Conservation (phyloP, 2,888 invertebrate genomes). For the Tiliacea aurago region DNA sequence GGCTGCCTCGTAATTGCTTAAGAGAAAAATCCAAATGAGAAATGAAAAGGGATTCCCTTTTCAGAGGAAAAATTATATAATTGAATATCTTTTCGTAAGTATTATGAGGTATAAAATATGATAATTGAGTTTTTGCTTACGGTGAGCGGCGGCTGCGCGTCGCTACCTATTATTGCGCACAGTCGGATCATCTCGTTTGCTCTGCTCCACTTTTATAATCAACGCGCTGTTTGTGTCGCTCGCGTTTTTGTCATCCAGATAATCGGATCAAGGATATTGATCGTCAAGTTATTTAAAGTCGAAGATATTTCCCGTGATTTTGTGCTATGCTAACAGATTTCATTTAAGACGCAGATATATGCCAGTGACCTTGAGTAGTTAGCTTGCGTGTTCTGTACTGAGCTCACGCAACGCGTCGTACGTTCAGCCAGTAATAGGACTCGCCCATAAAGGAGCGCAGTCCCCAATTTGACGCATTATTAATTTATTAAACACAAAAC, state of each 20-base stretch:
- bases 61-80: constrained; percentile 90
- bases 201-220: constrained; percentile 53
- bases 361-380: too few species aligned
- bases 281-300: constrained; percentile 9
- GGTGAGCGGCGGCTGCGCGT: constrained; percentile 74
- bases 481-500: too few species aligned
- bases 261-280: constrained; percentile 46
- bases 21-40: constrained; percentile 91
- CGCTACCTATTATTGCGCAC: constrained; percentile 59
- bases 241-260: constrained; percentile 31
- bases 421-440: too few species aligned
- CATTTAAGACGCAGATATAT: too few species aligned
- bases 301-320: constrained; percentile 4
- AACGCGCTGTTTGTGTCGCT: constrained; percentile 51
- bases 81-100: constrained; percentile 90
- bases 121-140: constrained; percentile 89
- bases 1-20: constrained; percentile 88
- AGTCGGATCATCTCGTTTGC: constrained; percentile 65
- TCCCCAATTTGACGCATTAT: too few species aligned
- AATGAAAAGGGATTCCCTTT: constrained; percentile 90
- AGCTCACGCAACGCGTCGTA: too few species aligned
- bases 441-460: too few species aligned
- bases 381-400: too few species aligned
- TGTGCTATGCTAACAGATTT: neutral
- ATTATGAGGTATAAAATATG: constrained; percentile 91